These are phyloP conservation scores for Lepidocyrtoides sp. DNA, from an alignment of 2,888 invertebrate genomes.

Conservation along the genomic window DNA sequence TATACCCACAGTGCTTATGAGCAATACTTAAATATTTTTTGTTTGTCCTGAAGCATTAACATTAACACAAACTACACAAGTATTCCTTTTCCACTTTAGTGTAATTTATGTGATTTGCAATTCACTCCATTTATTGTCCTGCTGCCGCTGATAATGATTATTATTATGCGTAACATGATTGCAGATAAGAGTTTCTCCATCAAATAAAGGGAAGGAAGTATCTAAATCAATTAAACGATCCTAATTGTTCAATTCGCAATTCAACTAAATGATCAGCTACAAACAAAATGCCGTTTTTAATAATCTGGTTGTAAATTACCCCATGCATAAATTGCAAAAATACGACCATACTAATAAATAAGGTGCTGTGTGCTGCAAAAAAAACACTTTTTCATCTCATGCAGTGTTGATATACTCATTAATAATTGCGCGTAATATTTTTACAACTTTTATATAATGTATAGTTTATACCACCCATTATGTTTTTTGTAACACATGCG, in stretches of 20 bases:
- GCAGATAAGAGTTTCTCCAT: neutral
- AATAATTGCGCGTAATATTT: constrained; percentile 16
- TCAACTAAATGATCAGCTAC: neutral
- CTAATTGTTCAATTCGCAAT: neutral
- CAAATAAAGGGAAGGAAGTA: constrained; percentile 1
- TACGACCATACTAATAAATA: too few relatives aligned
- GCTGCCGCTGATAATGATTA: neutral
- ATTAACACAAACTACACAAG: too few relatives aligned
- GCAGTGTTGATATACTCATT: constrained; percentile 51
- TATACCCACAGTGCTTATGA: too few relatives aligned
- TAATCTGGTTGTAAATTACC: constrained; percentile 32
- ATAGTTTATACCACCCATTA: constrained; percentile 58
- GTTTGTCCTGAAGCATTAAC: too few relatives aligned
- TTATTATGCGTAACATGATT: neutral
- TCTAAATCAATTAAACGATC: constrained; percentile 37
- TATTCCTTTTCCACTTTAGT: neutral
- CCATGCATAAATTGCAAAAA: neutral
- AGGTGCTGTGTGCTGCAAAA: neutral
- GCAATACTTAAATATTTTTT: too few relatives aligned
- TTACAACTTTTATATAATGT: neutral
- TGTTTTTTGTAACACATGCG: constrained; percentile 45
- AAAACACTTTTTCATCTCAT: neutral
- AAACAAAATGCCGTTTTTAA: neutral
- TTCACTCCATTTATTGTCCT: neutral
- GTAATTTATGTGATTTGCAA: neutral